Evolutionary conservation across 2,113 vertebrate genomes (phyloP).

Genomic region (Cynocephalus volans): DNA sequence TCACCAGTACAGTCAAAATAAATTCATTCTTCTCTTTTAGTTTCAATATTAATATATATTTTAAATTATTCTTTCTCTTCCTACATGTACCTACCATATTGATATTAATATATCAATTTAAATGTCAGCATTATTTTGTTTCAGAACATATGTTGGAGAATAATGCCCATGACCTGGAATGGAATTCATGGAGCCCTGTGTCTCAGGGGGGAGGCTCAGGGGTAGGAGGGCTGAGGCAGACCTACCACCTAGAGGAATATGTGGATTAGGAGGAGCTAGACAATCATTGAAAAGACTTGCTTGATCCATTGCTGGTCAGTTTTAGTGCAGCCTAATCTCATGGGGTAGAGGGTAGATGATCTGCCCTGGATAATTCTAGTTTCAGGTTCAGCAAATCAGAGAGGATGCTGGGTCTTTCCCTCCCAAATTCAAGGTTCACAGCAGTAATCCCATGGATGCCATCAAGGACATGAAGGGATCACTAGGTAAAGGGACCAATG

Average conservation of each 20-base stretch:
- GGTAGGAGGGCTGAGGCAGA: neutral
- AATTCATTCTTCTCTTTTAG: constrained; percentile 36
- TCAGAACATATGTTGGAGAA: neutral
- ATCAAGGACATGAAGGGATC: neutral
- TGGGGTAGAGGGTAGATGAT: neutral
- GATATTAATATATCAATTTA: neutral
- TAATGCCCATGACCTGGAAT: neutral
- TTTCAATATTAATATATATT: neutral
- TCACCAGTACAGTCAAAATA: constrained; percentile 29
- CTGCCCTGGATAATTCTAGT: neutral
- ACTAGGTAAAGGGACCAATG: neutral
- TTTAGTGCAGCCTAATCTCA: neutral
- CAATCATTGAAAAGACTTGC: neutral
- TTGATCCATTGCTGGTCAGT: neutral
- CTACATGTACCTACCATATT: neutral
- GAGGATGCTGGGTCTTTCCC: neutral
- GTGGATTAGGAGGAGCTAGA: neutral
- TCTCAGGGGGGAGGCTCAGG: neutral
- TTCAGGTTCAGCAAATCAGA: constrained; percentile 37
- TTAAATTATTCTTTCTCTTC: constrained; percentile 26
- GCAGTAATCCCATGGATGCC: neutral
- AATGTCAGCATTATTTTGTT: neutral
- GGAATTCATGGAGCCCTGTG: neutral
- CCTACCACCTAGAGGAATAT: neutral
- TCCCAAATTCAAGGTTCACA: neutral